Evolutionary conservation across 23 tunicate species (phyloP), one percentile per base, ranked within the genome.

Genomic region (Phallusia fumigata): DNA sequence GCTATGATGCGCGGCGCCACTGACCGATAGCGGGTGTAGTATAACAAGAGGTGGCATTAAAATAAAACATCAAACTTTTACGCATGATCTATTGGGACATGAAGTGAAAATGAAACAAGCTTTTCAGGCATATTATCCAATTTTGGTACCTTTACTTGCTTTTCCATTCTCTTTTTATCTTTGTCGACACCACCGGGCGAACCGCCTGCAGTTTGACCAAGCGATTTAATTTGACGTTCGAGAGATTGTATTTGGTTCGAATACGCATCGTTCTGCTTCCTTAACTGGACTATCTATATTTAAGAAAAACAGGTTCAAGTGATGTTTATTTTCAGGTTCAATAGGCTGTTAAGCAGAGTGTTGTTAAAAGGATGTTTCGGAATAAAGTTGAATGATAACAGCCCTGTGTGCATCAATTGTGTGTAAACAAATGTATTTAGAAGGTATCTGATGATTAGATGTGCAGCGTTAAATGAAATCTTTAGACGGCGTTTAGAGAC

Each of bases 131-230:
- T 40, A 40, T 3, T 40, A 40, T 3, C 10, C 47, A 40, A 40
- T n/a, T 40, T 40, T 10, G 47, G 10, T 58, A 58, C 69, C 69
- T 53, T 88, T 2, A 84, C 35, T 52, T 84, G 80, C 34, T 88
- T 88, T 47, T 88, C 88, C 26, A 84, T n/a, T 50, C 32, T 79
- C 53, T 78, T 88, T 50, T 76, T 77, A 12, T 88, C 91, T 64
- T 76, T 82, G 77, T 81, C 77, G 1, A 32, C 82, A 13, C 35
- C 51, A 36, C 24, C 84, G 72, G 80, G 3, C 28, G 69, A 21
- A 24, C 26, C 65, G 1, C 72, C 74, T 21, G 75, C 76, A 12
- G 84, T 31, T 49, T 52, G 34, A 22, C 35, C 40, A 10, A 79
- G 34, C 15, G 81, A 78, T 21, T 79, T 50, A 40, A 88, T 26